phyloP scores from a whole-genome alignment of 23 tunicate species.

The Ascidia mentula region DNA sequence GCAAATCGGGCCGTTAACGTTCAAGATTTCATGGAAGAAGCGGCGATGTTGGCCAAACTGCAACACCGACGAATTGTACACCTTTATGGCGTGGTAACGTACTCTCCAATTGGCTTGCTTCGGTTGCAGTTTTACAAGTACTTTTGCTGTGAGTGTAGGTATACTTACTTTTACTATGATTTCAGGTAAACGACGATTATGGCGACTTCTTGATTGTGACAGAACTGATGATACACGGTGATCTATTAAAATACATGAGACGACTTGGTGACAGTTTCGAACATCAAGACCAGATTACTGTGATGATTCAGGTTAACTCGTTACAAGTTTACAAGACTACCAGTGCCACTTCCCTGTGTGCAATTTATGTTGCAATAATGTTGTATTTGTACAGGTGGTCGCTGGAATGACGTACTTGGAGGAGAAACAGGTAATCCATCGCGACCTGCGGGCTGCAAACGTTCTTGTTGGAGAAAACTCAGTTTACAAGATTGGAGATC shows the following conservation, averaged over 20 bases:
- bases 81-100: no score
- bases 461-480: constrained; percentile 65
- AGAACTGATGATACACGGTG: neutral
- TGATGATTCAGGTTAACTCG: neutral
- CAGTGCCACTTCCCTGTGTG: no score
- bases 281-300: neutral
- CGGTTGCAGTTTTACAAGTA: no score
- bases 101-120: no score
- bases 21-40: no score
- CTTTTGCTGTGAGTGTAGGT: no score
- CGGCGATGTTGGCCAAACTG: no score
- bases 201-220: neutral
- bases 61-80: no score
- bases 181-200: neutral
- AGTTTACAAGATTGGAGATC: constrained; percentile 69
- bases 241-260: neutral
- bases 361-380: no score
- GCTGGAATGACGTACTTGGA: constrained; percentile 86
- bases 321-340: no score
- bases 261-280: neutral
- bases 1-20: no score
- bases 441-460: constrained; percentile 76
- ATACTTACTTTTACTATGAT: neutral
- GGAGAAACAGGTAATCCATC: constrained; percentile 68
- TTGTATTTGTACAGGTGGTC: constrained; percentile 48